These are phyloP conservation scores for Teleogryllus oceanicus DNA, from an alignment of 2,888 invertebrate genomes.

Conservation along the genomic window DNA sequence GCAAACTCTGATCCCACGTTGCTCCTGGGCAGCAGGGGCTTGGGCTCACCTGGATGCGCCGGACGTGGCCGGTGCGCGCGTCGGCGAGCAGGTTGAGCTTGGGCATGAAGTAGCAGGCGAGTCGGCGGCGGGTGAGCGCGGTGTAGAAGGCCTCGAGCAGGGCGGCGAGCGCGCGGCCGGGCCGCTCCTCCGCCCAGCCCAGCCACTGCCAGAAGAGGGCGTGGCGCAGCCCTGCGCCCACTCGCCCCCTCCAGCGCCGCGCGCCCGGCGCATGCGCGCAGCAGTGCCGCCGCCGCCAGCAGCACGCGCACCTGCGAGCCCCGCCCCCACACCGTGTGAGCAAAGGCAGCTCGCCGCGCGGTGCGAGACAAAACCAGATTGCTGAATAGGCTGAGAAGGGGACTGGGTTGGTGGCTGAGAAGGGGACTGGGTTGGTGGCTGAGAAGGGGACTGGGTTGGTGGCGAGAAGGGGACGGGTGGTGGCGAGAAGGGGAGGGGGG, in stretches of 20 bases:
- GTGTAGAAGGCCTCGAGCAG: conserved; percentile 63
- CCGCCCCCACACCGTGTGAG: too few species aligned
- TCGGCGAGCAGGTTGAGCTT: conserved; percentile 70
- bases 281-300: neutral
- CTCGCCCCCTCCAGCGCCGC: neutral
- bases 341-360: too few species aligned
- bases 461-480: too few species aligned
- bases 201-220: conserved; percentile 71
- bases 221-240: conserved; percentile 6
- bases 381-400: too few species aligned
- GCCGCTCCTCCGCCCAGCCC: conserved; percentile 69
- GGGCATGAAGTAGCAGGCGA: conserved; percentile 71
- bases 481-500: too few species aligned
- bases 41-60: conserved; percentile 51
- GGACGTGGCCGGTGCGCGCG: conserved; percentile 45
- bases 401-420: too few species aligned
- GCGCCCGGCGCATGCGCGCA: neutral
- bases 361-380: too few species aligned
- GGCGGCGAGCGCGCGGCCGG: conserved; percentile 63
- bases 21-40: too few species aligned
- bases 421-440: too few species aligned
- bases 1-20: too few species aligned
- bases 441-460: too few species aligned
- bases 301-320: neutral
- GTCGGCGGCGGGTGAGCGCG: conserved; percentile 57